phyloP scores from a whole-genome alignment of 2,113 vertebrate species.

The Meleagris gallopavo region DNA sequence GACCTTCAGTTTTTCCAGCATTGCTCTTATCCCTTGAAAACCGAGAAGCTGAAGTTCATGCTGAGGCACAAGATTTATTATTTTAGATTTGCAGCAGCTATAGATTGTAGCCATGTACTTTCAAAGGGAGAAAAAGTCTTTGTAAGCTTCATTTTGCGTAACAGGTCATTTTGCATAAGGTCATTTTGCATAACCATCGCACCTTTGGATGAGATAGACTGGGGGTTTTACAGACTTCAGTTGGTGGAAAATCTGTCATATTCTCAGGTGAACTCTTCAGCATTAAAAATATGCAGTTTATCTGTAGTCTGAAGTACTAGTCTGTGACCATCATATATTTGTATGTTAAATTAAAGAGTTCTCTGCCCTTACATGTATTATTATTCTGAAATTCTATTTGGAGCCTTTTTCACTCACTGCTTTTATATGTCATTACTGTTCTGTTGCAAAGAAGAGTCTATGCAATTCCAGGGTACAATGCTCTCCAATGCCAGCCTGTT shows the following conservation, averaged over 20 bases:
- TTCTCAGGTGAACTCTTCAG: slow-evolving; percentile 39
- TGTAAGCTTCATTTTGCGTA: neutral
- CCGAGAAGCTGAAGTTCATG: neutral
- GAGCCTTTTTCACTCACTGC: neutral
- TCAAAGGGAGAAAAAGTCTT: neutral
- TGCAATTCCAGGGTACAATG: neutral
- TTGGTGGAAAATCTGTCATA: neutral
- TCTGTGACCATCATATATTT: slow-evolving; percentile 37
- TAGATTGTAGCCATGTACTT: neutral
- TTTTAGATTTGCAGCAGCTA: neutral
- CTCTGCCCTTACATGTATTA: slow-evolving; percentile 38
- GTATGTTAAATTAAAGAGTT: slow-evolving; percentile 45
- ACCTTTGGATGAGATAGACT: neutral
- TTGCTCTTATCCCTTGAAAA: rapidly evolving
- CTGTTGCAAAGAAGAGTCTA: neutral
- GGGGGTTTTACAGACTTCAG: neutral
- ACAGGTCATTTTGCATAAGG: too few species aligned
- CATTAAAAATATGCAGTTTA: slow-evolving; percentile 17
- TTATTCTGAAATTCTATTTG: neutral
- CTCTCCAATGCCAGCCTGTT: neutral
- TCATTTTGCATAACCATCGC: neutral
- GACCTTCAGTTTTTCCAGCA: neutral
- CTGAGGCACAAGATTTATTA: neutral
- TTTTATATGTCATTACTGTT: slow-evolving; percentile 35
- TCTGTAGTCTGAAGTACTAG: slow-evolving; percentile 56